Evolutionary conservation across 2,797 vertebrate genomes (phyloP).

Genomic region (Bradypodion pumilum): DNA sequence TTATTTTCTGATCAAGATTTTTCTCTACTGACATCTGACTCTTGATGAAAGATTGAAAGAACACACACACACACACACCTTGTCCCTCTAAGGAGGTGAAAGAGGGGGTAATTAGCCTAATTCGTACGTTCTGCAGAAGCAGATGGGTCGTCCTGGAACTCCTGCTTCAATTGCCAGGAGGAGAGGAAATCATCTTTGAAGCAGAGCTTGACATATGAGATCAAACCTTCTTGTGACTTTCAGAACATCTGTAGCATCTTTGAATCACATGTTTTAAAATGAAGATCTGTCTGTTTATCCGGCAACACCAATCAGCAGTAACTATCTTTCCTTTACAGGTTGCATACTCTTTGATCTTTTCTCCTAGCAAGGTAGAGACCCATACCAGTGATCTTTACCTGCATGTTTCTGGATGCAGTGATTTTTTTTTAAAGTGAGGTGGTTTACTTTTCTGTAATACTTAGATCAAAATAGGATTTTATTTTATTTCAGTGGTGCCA

Average conservation of each 20-base stretch:
- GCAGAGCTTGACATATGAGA: constrained; percentile 27
- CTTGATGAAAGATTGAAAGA: background rate
- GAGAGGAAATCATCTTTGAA: constrained; percentile 38
- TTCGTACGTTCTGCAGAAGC: constrained; percentile 41
- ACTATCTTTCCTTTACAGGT: background rate
- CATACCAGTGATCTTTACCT: background rate
- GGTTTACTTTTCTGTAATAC: background rate
- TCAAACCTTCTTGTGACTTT: constrained; percentile 44
- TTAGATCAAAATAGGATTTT: no score
- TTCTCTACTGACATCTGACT: constrained; percentile 6
- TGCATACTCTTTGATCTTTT: constrained; percentile 3
- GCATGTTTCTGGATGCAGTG: background rate
- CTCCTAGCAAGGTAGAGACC: background rate
- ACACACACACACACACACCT: background rate
- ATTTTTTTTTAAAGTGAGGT: background rate
- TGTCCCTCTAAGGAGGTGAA: constrained; percentile 17
- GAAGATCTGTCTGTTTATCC: constrained; percentile 6
- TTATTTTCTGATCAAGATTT: background rate
- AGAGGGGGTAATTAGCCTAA: constrained; percentile 40
- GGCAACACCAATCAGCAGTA: background rate
- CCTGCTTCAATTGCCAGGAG: constrained; percentile 34
- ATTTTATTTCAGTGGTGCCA: no score
- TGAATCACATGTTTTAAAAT: constrained; percentile 19
- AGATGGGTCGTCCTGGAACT: constrained; percentile 44
- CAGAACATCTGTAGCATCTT: constrained; percentile 26